phyloP scores from a whole-genome alignment of 2,797 vertebrate species.

The Muscicapa comitata region DNA sequence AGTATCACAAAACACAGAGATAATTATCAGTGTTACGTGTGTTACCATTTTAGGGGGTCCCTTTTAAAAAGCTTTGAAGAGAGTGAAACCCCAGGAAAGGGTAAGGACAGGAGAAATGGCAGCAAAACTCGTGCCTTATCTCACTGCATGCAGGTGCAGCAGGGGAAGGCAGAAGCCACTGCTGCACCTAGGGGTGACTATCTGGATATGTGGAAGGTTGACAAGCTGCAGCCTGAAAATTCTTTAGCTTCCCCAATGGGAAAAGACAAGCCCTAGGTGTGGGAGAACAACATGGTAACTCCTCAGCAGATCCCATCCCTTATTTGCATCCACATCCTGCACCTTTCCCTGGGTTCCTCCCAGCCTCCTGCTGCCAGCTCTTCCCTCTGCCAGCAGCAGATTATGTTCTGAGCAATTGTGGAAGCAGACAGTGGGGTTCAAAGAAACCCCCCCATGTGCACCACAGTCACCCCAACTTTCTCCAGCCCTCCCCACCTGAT shows the following conservation, averaged over 20 bases:
- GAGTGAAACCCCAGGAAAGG: neutral
- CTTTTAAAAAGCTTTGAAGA: neutral
- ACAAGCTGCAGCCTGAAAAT: neutral
- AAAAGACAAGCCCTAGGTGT: neutral
- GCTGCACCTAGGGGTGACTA: neutral
- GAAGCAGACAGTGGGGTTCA: neutral
- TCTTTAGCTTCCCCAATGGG: neutral
- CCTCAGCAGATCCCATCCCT: fast-evolving
- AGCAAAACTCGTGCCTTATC: neutral
- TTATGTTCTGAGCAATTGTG: neutral
- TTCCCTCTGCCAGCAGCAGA: neutral
- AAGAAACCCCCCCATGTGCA: fast-evolving
- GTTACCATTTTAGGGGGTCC: neutral
- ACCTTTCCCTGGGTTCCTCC: neutral
- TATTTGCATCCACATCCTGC: neutral
- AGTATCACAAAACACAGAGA: neutral
- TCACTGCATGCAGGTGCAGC: fast-evolving
- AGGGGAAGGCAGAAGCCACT: neutral
- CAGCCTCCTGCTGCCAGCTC: neutral
- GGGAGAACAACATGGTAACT: fast-evolving
- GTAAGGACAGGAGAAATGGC: neutral
- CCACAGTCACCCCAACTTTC: neutral
- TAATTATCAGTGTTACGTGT: neutral
- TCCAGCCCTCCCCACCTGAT: neutral
- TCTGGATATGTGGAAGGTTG: neutral